Percentiles rank a stretch among this genome's conserved stretches.
phyloP scores from a whole-genome alignment of 2,797 vertebrate genomes.

The Clarias fuscus region DNA sequence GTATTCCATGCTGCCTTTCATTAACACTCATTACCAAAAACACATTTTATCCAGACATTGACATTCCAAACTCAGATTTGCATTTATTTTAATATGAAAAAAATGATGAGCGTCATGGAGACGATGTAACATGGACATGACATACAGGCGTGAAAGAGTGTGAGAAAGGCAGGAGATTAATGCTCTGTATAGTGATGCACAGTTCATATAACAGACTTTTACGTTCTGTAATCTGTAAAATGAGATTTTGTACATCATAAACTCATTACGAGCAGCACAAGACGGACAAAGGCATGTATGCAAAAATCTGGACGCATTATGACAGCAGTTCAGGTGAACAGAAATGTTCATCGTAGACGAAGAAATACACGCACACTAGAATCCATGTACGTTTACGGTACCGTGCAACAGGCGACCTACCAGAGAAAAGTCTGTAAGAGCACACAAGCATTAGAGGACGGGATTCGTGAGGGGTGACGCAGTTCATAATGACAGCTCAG shows the following conservation, averaged over 20 bases:
- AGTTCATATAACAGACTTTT: background rate
- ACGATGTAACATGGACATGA: background rate
- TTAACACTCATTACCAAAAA: background rate
- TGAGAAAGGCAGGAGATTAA: background rate
- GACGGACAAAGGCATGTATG: background rate
- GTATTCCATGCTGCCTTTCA: slow-evolving; percentile 8
- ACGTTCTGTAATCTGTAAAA: background rate
- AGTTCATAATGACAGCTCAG: slow-evolving; percentile 46
- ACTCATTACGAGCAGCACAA: slow-evolving; percentile 12
- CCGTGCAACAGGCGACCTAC: slow-evolving; percentile 22
- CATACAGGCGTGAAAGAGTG: background rate
- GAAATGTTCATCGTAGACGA: background rate
- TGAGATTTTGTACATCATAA: background rate
- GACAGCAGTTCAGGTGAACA: slow-evolving; percentile 24
- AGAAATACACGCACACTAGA: slow-evolving; percentile 3
- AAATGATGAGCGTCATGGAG: slow-evolving; percentile 24
- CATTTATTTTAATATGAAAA: slow-evolving; percentile 44
- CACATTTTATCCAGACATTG: background rate
- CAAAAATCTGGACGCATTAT: background rate
- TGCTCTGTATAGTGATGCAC: background rate
- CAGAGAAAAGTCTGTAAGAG: slow-evolving; percentile 31
- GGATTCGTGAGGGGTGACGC: slow-evolving; percentile 21
- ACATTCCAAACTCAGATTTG: slow-evolving; percentile 21
- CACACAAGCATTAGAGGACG: background rate
- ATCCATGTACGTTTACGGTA: slow-evolving; percentile 25